Evolutionary conservation across 64 coral and sea anemone species (phyloP).

Genomic region (Trachythela sp.): DNA sequence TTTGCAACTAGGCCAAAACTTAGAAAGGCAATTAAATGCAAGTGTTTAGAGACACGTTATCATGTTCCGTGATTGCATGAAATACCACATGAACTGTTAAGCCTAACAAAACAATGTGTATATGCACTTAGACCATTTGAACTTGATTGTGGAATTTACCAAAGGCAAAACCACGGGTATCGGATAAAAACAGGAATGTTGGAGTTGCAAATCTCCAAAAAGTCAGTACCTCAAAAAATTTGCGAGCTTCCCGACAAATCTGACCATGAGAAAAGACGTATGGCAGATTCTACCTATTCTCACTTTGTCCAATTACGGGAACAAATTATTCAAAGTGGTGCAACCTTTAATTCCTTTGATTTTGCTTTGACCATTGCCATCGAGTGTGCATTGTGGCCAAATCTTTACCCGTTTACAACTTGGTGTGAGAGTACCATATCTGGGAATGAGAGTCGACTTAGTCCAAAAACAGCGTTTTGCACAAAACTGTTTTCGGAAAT

Average conservation of each 20-base stretch:
- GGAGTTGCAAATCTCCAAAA: background rate
- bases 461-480: background rate
- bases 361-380: background rate
- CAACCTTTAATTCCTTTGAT: background rate
- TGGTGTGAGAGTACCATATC: background rate
- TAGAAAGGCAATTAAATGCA: background rate
- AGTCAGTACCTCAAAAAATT: background rate
- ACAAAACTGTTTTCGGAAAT: background rate
- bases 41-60: background rate
- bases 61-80: background rate
- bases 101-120: background rate
- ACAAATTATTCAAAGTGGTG: background rate
- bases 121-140: background rate
- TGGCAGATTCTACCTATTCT: background rate
- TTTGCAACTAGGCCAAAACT: background rate
- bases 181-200: background rate
- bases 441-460: background rate
- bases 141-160: background rate
- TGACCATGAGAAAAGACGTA: background rate
- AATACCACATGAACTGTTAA: background rate
- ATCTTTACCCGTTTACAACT: background rate
- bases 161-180: background rate
- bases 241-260: background rate
- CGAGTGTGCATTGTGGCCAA: background rate
- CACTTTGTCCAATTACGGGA: background rate